Percentiles rank a stretch among this genome's conserved stretches.
These are phyloP conservation scores for Eueides isabella DNA, from an alignment of 1,140 invertebrate genomes.

Conservation along the genomic window DNA sequence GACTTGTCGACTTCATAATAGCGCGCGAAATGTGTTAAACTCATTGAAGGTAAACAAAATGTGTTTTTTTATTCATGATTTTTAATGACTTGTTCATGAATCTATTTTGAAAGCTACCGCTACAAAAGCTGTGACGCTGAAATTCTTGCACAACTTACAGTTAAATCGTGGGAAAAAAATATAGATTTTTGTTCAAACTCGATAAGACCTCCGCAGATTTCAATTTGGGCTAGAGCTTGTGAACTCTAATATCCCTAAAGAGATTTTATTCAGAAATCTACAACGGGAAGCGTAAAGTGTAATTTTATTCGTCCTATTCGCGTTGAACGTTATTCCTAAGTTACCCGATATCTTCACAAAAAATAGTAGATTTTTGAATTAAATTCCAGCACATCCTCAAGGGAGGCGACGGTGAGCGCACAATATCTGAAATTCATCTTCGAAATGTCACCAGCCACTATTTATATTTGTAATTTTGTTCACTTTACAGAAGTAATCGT, in stretches of 20 bases:
- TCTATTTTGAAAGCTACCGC: not conserved
- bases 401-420: conserved; percentile 23
- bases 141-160: not conserved
- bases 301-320: conserved; percentile 35
- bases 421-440: conserved; percentile 35
- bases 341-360: conserved; percentile 37
- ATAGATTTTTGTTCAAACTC: conserved; percentile 5
- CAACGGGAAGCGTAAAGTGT: conserved; percentile 9
- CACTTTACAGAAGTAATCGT: not conserved
- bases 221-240: conserved; percentile 23
- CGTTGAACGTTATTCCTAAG: conserved; percentile 35
- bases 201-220: conserved; percentile 22
- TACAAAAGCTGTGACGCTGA: not conserved
- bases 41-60: conserved; percentile 36
- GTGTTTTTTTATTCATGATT: conserved; percentile 33
- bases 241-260: conserved; percentile 32
- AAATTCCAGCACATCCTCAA: conserved; percentile 33
- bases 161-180: not conserved
- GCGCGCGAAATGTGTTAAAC: conserved; percentile 37
- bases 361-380: conserved; percentile 45
- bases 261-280: conserved; percentile 28
- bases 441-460: conserved; percentile 17
- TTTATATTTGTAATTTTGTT: not conserved
- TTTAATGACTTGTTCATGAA: conserved; percentile 34
- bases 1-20: conserved; percentile 38